Conservation (phyloP, 2,888 invertebrate genomes). For the Parapristionchus giblindavisi region DNA sequence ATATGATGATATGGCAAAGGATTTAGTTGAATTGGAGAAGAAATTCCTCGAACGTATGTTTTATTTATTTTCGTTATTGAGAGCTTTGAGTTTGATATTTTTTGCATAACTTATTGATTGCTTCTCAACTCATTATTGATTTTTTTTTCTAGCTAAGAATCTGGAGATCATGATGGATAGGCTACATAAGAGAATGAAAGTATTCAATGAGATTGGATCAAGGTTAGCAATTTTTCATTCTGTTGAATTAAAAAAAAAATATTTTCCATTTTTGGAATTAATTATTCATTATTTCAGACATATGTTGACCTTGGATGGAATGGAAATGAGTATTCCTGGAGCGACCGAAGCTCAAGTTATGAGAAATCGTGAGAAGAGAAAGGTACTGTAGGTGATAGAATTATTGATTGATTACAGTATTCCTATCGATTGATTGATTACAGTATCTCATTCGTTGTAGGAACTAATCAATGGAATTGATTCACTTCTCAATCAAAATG, state of each 20-base stretch:
- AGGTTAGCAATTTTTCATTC: background rate
- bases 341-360: constrained; percentile 53
- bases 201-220: constrained; percentile 54
- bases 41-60: constrained; percentile 59
- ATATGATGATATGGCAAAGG: constrained; percentile 52
- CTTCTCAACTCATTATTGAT: too few relatives aligned
- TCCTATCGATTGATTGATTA: background rate
- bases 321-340: constrained; percentile 53
- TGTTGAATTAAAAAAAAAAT: background rate
- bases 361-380: constrained; percentile 37
- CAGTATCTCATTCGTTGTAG: background rate
- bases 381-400: background rate
- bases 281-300: constrained; percentile 49
- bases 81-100: background rate
- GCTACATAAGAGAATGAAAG: constrained; percentile 58
- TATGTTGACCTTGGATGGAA: constrained; percentile 62
- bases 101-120: too few relatives aligned
- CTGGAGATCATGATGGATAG: constrained; percentile 58
- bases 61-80: background rate
- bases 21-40: constrained; percentile 60
- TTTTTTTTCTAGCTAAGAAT: constrained; percentile 47
- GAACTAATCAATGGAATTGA: constrained; percentile 60
- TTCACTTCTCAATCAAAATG: constrained; percentile 61
- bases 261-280: background rate
- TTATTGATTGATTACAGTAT: background rate